Evolutionary conservation across 2,888 invertebrate species (phyloP), one percentile per base, ranked within the genome.

Genomic region (Caenorhabditis zanzibari): DNA sequence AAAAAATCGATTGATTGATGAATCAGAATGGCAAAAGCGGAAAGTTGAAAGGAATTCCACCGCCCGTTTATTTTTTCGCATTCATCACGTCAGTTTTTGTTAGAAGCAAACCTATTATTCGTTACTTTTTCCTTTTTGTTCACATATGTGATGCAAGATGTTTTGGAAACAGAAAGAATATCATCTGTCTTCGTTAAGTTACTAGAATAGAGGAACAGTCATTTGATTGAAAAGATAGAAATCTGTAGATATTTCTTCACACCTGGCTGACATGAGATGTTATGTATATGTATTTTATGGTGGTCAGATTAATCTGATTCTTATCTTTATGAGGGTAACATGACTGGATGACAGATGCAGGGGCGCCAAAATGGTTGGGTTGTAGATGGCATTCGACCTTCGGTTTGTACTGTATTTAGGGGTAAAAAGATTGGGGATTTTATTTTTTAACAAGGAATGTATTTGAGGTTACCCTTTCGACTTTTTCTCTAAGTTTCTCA

Each of bases 21-120:
- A 58, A 75, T 28, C 47, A 26, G 22, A 47, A 10, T 38, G 16
- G 12, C 19, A 16, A 10, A 24, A 19, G 54, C 59, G 66, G 66
- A 47, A 24, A 75, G 74, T 66, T 75, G 19, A 75, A 75, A 75
- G 64, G 22, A 41, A 58, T 35, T 32, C 41, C 63, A 44, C 44
- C 19, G 49, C 41, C 44, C n/a, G 32, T n/a, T 19, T 16, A 12
- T 35, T 54, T 12, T 28, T 24, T 35, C 56, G 14, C 76, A 77
- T 69, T 77, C 75, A 58, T 75, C 75, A 74, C 74, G 64, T 61
- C 52, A 52, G 61, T 77, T 77, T 77, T 76, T 76, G 76, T 56
- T 26, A 12, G 54, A 49, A 49, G 63, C 6, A 49, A 44, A 44
- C 58, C 73, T 66, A 75, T 75, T 64, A 54, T 54, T 54, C 54